These are phyloP conservation scores for Eretmocerus hayati DNA, from an alignment of 2,888 invertebrate genomes.

Conservation along the genomic window DNA sequence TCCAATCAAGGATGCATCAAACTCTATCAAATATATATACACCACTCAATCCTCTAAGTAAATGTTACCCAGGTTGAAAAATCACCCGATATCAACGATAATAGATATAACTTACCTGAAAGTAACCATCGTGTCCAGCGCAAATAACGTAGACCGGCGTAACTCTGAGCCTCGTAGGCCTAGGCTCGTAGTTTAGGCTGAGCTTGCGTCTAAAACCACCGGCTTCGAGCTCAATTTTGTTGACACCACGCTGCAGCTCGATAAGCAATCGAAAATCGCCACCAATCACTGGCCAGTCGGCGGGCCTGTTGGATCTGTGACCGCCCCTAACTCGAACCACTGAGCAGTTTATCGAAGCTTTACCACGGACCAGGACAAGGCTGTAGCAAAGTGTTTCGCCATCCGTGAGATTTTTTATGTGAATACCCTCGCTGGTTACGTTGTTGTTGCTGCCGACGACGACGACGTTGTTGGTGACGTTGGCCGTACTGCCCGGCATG, in stretches of 20 bases:
- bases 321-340: slow-evolving; percentile 41
- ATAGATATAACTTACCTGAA: slow-evolving; percentile 44
- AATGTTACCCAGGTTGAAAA: no score
- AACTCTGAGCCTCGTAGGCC: slow-evolving; percentile 56
- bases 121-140: slow-evolving; percentile 69
- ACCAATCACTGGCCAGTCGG: slow-evolving; percentile 58
- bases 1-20: no score
- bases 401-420: slow-evolving; percentile 56
- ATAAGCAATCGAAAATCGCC: slow-evolving; percentile 66
- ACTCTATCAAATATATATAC: no score
- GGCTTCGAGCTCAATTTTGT: slow-evolving; percentile 57
- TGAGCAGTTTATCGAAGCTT: slow-evolving; percentile 47
- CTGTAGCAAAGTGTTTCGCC: slow-evolving; percentile 57
- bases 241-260: slow-evolving; percentile 58
- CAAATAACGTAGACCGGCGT: slow-evolving; percentile 80
- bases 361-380: slow-evolving; percentile 56
- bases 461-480: not conserved
- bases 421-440: slow-evolving; percentile 38
- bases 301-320: slow-evolving; percentile 29
- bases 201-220: slow-evolving; percentile 49
- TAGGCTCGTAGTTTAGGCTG: slow-evolving; percentile 53
- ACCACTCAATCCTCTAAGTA: no score
- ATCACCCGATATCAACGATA: no score
- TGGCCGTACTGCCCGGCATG: not conserved
- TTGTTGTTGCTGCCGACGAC: slow-evolving; percentile 22